These are phyloP conservation scores for Hoplodrina blanda DNA, from an alignment of 2,888 invertebrate genomes.

Conservation along the genomic window DNA sequence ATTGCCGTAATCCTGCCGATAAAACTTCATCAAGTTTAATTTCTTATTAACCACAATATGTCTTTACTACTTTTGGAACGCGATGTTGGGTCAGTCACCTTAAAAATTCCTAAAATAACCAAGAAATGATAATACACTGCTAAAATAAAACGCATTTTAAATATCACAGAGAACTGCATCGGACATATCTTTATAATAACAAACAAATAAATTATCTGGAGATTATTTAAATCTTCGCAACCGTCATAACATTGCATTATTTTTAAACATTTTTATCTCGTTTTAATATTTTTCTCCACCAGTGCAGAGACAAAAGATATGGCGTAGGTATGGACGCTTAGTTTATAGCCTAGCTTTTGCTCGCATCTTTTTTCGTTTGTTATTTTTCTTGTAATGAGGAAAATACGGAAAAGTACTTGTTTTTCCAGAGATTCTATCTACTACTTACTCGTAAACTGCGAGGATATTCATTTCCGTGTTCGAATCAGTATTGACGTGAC, in stretches of 20 bases:
- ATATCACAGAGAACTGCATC: conserved; percentile 10
- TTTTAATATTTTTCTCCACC: conserved; percentile 1
- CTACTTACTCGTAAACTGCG: conserved; percentile 8
- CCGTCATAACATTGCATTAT: conserved; percentile 22
- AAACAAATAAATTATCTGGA: conserved; percentile 22
- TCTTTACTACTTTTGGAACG: no score
- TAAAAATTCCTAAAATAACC: no score
- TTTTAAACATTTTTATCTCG: background rate
- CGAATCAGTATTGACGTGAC: no score
- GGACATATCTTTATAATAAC: conserved; percentile 17
- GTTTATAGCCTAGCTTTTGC: conserved; percentile 3
- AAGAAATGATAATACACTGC: no score
- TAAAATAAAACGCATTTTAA: background rate
- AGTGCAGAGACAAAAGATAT: conserved; percentile 19
- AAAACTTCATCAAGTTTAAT: no score
- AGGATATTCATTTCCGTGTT: conserved; percentile 9
- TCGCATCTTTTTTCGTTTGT: background rate
- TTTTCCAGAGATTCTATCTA: background rate
- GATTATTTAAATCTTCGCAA: conserved; percentile 19
- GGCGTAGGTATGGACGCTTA: background rate
- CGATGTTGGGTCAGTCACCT: no score
- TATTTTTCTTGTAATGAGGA: conserved; percentile 20
- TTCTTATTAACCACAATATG: no score
- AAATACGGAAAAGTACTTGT: conserved; percentile 3
- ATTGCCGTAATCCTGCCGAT: no score